A percentile compares a stretch with the other conserved stretches of the same genome.
Evolutionary conservation across 2,113 vertebrate genomes (phyloP).

Genomic region (Heterotilapia buettikoferi): DNA sequence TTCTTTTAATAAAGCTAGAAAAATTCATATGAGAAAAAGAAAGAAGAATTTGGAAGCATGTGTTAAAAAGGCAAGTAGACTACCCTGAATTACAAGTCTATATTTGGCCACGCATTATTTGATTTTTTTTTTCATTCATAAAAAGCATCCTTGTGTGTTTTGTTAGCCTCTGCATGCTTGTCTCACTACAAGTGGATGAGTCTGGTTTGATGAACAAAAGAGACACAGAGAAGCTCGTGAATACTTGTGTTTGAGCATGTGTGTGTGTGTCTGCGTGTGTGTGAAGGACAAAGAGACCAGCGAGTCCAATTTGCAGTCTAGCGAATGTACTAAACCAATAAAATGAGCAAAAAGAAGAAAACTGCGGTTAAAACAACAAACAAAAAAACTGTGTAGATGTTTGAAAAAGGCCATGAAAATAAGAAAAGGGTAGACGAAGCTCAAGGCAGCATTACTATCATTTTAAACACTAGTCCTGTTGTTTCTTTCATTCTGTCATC

Average conservation of each 20-base stretch:
- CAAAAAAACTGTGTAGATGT: neutral
- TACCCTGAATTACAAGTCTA: neutral
- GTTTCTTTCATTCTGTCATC: neutral
- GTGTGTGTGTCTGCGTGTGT: neutral
- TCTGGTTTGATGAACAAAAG: conserved; percentile 23
- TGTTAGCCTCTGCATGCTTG: neutral
- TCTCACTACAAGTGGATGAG: conserved; percentile 1
- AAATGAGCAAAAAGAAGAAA: neutral
- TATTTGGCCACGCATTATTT: neutral
- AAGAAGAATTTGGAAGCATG: neutral
- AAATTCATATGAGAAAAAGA: neutral
- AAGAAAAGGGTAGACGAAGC: neutral
- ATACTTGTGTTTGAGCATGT: neutral
- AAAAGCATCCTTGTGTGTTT: conserved; percentile 8
- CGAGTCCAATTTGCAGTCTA: neutral
- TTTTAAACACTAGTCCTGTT: neutral
- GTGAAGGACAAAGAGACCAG: neutral
- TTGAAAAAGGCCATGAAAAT: neutral
- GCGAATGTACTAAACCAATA: neutral
- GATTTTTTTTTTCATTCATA: conserved; percentile 16
- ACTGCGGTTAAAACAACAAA: neutral
- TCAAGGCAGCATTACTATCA: neutral
- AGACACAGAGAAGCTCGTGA: neutral
- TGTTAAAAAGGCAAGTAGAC: neutral
- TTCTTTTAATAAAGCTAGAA: neutral